Evolutionary conservation across 2,797 vertebrate genomes (phyloP).

Genomic region (Phyllotis vaccarum): DNA sequence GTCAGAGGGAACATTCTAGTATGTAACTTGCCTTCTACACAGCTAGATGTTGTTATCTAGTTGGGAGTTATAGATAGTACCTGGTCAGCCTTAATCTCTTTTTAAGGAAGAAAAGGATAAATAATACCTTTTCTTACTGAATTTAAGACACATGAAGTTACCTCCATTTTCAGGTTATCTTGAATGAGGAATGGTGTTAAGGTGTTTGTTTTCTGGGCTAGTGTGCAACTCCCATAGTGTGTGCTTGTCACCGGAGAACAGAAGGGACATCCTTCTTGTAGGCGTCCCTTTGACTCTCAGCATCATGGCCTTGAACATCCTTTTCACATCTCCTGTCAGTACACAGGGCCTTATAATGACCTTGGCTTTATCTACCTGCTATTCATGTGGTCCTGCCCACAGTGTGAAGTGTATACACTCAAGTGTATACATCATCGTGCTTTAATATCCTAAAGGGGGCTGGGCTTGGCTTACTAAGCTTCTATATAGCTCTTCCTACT

Average conservation of each 20-base stretch:
- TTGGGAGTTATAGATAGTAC: not conserved
- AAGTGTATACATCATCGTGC: not conserved
- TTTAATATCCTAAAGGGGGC: not conserved
- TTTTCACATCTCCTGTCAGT: not conserved
- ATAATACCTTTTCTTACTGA: conserved; percentile 18
- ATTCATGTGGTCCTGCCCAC: not conserved
- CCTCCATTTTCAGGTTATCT: conserved; percentile 42
- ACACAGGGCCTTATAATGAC: not conserved
- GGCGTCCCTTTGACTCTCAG: not conserved
- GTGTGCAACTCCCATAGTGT: not conserved
- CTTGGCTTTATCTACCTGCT: not conserved
- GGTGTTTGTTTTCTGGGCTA: not conserved
- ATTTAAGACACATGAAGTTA: not conserved
- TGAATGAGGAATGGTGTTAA: conserved; percentile 6
- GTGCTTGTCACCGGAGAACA: not conserved
- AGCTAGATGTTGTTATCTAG: not conserved
- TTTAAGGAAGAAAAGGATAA: conserved; percentile 39
- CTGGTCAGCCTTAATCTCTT: conserved; percentile 6
- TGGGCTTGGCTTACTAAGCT: not conserved
- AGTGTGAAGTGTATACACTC: not conserved
- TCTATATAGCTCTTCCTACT: not conserved
- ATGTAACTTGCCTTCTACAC: not conserved
- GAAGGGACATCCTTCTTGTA: not conserved
- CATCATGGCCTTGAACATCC: not conserved
- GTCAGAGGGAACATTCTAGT: conserved; percentile 21